A percentile compares a stretch with the other conserved stretches of the same genome.
Evolutionary conservation across 2,113 vertebrate genomes (phyloP).

Genomic region (Helogale parvula): DNA sequence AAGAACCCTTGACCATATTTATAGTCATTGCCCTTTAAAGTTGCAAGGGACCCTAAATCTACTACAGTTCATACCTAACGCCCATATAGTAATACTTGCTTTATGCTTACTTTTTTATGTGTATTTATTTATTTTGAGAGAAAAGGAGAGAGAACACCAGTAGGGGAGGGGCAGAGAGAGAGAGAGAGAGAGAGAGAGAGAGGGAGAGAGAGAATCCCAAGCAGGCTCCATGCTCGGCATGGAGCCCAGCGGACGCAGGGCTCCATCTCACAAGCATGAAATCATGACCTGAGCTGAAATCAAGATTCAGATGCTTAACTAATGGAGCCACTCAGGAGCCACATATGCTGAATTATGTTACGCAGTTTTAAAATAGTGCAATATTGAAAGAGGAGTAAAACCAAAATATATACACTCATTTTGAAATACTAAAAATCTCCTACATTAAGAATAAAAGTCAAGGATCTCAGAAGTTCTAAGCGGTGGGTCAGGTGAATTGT

Average conservation of each 20-base stretch:
- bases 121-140: too few species aligned
- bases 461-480: slow-evolving; percentile 7
- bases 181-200: too few species aligned
- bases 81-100: not conserved
- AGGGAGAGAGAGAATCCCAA: too few species aligned
- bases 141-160: too few species aligned
- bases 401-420: not conserved
- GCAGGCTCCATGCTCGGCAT: too few species aligned
- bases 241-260: too few species aligned
- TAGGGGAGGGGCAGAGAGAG: too few species aligned
- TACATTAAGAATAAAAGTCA: not conserved
- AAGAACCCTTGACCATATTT: not conserved
- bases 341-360: not conserved
- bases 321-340: too few species aligned
- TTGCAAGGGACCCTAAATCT: not conserved
- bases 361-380: not conserved
- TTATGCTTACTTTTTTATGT: not conserved
- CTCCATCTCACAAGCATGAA: too few species aligned
- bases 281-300: too few species aligned
- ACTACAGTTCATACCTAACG: not conserved
- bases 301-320: too few species aligned
- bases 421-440: slow-evolving; percentile 33
- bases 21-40: not conserved
- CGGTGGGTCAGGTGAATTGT: not conserved
- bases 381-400: not conserved